phyloP scores from a whole-genome alignment of 2,888 invertebrate species.

The Brachypterus glaber region DNA sequence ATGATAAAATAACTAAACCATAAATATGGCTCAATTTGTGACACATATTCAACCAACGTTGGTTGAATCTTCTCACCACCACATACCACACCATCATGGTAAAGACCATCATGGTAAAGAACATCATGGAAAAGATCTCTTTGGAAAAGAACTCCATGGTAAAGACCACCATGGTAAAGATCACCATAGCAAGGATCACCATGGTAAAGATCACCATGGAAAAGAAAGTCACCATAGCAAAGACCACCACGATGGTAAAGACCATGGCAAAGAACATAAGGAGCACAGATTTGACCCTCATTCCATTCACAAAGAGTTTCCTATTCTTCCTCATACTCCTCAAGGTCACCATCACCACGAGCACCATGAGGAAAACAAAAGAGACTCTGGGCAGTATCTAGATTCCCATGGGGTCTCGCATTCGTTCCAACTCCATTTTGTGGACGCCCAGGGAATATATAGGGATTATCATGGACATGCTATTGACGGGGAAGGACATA shows the following conservation, averaged over 20 bases:
- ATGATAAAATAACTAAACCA: neutral
- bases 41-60: conserved; percentile 51
- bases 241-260: conserved; percentile 16
- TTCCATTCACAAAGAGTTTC: conserved; percentile 31
- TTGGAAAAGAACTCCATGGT: conserved; percentile 12
- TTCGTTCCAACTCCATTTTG: conserved; percentile 36
- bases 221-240: conserved; percentile 22
- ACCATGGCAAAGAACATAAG: conserved; percentile 22
- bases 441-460: conserved; percentile 38
- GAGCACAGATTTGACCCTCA: conserved; percentile 16
- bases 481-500: conserved; percentile 23
- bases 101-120: conserved; percentile 41
- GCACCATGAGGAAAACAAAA: conserved; percentile 23
- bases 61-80: conserved; percentile 49
- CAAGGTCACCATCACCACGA: conserved; percentile 25
- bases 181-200: conserved; percentile 27
- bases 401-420: conserved; percentile 39
- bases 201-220: conserved; percentile 19
- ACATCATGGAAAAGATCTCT: conserved; percentile 26
- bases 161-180: conserved; percentile 26
- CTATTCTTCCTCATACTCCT: conserved; percentile 31
- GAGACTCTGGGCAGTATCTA: conserved; percentile 33
- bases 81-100: conserved; percentile 45
- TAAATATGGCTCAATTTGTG: conserved; percentile 49
- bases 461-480: conserved; percentile 37